A percentile compares a stretch with the other conserved stretches of the same genome.
phyloP scores from a whole-genome alignment of 2,797 vertebrate genomes.

The Trachops cirrhosus region DNA sequence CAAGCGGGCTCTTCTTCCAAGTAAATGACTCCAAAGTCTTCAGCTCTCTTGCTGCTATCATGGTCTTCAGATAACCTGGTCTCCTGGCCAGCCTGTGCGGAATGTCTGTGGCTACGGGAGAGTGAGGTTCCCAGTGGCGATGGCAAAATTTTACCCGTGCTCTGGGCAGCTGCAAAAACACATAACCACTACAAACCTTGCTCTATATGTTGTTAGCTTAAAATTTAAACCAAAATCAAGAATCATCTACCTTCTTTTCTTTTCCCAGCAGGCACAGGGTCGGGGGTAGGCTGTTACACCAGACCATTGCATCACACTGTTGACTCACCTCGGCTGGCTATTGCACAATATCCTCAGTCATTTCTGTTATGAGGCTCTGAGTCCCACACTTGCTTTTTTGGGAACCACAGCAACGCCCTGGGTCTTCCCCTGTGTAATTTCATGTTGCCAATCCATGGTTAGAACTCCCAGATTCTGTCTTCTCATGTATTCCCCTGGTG shows the following conservation, averaged over 20 bases:
- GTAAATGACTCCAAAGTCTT: neutral
- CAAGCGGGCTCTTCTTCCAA: neutral
- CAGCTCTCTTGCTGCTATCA: neutral
- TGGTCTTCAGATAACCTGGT: neutral
- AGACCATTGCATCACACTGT: neutral
- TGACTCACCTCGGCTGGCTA: neutral
- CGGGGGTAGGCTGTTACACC: neutral
- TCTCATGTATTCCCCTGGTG: neutral
- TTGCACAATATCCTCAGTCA: neutral
- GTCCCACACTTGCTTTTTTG: neutral
- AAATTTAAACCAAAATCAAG: constrained; percentile 3
- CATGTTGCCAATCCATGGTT: neutral
- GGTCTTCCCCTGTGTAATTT: neutral
- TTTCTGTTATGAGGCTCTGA: neutral
- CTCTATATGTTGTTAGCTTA: neutral
- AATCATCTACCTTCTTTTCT: neutral
- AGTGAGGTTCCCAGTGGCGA: too few relatives aligned
- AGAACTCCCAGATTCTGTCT: neutral
- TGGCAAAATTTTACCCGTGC: neutral
- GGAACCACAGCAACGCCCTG: neutral
- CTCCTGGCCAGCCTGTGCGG: neutral
- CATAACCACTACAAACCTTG: neutral
- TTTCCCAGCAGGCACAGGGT: neutral
- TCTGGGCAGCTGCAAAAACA: neutral
- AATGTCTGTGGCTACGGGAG: neutral